Conservation (phyloP, 2,113 vertebrate species). For the Corythaixoides concolor region DNA sequence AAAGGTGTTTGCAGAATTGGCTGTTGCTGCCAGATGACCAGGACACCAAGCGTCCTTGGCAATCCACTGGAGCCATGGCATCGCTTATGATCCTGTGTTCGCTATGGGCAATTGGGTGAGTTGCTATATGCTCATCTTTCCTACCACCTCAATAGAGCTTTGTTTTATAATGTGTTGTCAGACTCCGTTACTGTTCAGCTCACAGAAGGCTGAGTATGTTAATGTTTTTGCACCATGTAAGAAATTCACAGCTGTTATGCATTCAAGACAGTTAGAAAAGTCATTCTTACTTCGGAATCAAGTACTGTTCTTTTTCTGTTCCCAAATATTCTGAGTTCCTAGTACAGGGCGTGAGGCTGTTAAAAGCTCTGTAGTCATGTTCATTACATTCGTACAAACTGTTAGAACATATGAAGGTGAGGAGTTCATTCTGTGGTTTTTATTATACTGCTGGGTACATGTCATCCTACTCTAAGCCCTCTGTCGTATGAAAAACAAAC, state of each 20-base stretch:
- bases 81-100: neutral
- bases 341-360: neutral
- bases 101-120: accelerated
- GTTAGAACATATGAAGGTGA: neutral
- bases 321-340: neutral
- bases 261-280: neutral
- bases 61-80: neutral
- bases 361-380: conserved; percentile 8
- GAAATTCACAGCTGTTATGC: neutral
- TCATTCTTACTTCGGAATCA: neutral
- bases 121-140: neutral
- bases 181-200: neutral
- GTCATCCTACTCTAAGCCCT: neutral
- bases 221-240: neutral
- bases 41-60: neutral
- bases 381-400: neutral
- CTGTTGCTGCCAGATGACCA: neutral
- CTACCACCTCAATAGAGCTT: neutral
- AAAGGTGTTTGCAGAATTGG: neutral
- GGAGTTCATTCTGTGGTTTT: neutral
- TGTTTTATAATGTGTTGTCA: neutral
- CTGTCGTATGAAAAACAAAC: neutral
- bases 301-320: neutral
- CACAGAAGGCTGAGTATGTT: neutral
- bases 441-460: neutral